Percentiles rank a stretch among this genome's conserved stretches.
These are phyloP conservation scores for Tenebrio molitor DNA, from an alignment of 1,140 invertebrate genomes.

Conservation along the genomic window DNA sequence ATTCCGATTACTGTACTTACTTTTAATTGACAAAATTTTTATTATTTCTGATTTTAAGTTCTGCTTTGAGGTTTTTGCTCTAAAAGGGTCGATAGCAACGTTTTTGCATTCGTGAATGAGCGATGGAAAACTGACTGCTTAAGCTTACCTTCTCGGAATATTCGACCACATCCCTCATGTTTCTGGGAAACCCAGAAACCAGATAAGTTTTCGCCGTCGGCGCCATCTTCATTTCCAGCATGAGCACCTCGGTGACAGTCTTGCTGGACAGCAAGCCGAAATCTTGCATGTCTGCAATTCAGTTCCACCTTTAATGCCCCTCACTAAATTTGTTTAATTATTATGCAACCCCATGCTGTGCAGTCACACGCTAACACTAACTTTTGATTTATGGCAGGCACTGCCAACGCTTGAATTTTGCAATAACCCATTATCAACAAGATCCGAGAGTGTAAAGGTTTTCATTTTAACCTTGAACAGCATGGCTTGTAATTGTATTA, in stretches of 20 bases:
- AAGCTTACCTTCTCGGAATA: constrained; percentile 91
- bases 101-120: no score
- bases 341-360: constrained; percentile 25
- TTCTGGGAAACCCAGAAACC: constrained; percentile 95
- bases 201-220: constrained; percentile 92
- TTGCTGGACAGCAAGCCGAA: constrained; percentile 86
- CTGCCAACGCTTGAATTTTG: not conserved
- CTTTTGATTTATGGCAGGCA: not conserved
- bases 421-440: no score
- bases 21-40: no score
- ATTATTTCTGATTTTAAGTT: no score
- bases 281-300: constrained; percentile 82
- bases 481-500: not conserved
- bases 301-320: not conserved
- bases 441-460: not conserved
- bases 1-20: no score
- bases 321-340: not conserved
- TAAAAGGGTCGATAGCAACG: no score
- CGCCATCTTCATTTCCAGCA: constrained; percentile 95
- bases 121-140: no score
- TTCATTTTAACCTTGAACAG: constrained; percentile 3
- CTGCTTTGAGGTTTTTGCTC: no score
- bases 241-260: constrained; percentile 88
- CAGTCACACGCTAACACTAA: constrained; percentile 26
- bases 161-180: constrained; percentile 91